A percentile compares a stretch with the other conserved stretches of the same genome.
phyloP scores from a whole-genome alignment of 2,113 vertebrate genomes.

The Hippopotamus amphibius region DNA sequence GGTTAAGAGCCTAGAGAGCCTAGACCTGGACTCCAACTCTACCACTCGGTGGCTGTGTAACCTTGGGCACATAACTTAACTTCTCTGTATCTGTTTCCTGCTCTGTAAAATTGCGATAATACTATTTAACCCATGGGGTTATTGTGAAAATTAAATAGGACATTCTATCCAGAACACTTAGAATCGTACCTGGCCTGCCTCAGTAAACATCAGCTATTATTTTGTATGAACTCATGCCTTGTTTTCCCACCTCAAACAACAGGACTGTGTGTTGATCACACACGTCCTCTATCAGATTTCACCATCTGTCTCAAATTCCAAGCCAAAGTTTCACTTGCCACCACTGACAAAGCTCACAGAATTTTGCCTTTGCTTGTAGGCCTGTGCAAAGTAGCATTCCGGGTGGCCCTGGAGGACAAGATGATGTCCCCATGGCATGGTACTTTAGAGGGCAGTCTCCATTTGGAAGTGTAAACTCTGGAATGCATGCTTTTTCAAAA shows the following conservation, averaged over 20 bases:
- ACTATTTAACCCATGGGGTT: neutral
- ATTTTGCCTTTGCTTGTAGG: neutral
- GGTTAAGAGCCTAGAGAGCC: neutral
- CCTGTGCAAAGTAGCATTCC: neutral
- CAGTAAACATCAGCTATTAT: neutral
- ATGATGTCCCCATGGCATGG: accelerated
- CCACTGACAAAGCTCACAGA: neutral
- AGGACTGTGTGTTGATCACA: neutral
- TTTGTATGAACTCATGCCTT: neutral
- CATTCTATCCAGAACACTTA: neutral
- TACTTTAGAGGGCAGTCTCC: neutral
- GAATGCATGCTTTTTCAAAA: neutral
- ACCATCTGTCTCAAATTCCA: conserved; percentile 23
- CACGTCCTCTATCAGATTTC: neutral
- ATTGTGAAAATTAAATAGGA: neutral
- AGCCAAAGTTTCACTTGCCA: neutral
- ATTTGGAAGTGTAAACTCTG: neutral
- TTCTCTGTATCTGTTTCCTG: neutral
- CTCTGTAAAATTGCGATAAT: neutral
- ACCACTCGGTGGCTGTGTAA: accelerated
- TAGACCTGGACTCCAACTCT: neutral
- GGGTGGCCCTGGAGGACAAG: neutral
- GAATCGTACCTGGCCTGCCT: neutral
- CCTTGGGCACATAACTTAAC: neutral
- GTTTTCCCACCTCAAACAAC: neutral